These are phyloP conservation scores for Apomyelois bistriatella DNA, from an alignment of 2,888 invertebrate species.

Conservation along the genomic window DNA sequence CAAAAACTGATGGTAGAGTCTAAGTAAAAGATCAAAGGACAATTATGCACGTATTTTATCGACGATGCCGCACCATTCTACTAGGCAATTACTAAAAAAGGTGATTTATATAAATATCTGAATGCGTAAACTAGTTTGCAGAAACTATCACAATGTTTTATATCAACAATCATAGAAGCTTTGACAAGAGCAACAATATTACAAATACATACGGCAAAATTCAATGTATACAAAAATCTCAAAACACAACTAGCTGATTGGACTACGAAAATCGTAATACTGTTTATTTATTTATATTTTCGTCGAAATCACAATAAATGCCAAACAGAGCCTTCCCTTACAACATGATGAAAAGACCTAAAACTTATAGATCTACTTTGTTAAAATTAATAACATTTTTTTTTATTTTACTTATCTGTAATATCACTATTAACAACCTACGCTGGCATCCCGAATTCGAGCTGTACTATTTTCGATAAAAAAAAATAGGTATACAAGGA, in stretches of 20 bases:
- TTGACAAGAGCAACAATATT: slow-evolving; percentile 59
- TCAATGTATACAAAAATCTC: slow-evolving; percentile 17
- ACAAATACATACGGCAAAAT: slow-evolving; percentile 25
- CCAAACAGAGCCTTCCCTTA: slow-evolving; percentile 41
- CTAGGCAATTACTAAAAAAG: not conserved
- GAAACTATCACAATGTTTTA: slow-evolving; percentile 43
- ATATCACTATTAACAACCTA: slow-evolving; percentile 79
- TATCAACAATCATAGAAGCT: slow-evolving; percentile 66
- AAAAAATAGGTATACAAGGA: no score
- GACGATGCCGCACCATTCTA: not conserved
- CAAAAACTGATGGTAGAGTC: no score
- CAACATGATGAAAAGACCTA: slow-evolving; percentile 72
- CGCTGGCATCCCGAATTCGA: slow-evolving; percentile 66
- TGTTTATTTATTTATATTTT: slow-evolving; percentile 52
- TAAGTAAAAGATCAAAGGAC: no score
- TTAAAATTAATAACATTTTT: slow-evolving; percentile 75
- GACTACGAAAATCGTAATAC: slow-evolving; percentile 46
- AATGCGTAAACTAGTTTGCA: slow-evolving; percentile 40
- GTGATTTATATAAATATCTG: slow-evolving; percentile 26
- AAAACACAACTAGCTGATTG: slow-evolving; percentile 23
- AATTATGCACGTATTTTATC: no score
- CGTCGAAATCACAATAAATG: slow-evolving; percentile 40
- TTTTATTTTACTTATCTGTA: slow-evolving; percentile 68
- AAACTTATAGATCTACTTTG: slow-evolving; percentile 58
- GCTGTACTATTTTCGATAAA: no score